Evolutionary conservation across 2,797 vertebrate species (phyloP).

Genomic region (Okamejei kenojei): DNA sequence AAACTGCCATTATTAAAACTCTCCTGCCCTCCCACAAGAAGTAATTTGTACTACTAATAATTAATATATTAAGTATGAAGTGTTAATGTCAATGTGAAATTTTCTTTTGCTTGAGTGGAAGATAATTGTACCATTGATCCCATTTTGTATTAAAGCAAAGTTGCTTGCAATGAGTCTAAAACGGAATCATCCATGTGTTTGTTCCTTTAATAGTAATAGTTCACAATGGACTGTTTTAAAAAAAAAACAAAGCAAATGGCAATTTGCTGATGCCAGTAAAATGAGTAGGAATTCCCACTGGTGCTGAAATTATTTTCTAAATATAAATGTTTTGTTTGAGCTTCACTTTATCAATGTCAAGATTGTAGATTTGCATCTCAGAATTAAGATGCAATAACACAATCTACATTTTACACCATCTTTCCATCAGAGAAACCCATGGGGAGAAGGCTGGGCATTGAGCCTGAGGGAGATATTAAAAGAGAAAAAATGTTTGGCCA

Average conservation of each 20-base stretch:
- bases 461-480: neutral
- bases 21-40: conserved; percentile 1
- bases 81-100: conserved; percentile 76
- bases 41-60: conserved; percentile 42
- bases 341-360: neutral
- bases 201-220: neutral
- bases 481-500: neutral
- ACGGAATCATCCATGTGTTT: conserved; percentile 67
- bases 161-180: conserved; percentile 85
- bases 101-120: conserved; percentile 87
- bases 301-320: conserved; percentile 31
- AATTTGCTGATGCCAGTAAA: conserved; percentile 27
- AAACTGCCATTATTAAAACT: conserved; percentile 39
- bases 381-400: neutral
- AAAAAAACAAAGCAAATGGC: neutral
- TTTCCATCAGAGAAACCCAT: neutral
- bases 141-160: conserved; percentile 84
- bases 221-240: conserved; percentile 9
- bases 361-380: neutral
- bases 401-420: neutral
- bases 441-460: neutral
- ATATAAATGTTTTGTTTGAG: neutral
- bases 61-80: conserved; percentile 68
- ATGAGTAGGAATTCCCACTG: conserved; percentile 1
- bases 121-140: conserved; percentile 77